phyloP scores from a whole-genome alignment of 92 coral and sea anemone species.

The Plumapathes pennacea region DNA sequence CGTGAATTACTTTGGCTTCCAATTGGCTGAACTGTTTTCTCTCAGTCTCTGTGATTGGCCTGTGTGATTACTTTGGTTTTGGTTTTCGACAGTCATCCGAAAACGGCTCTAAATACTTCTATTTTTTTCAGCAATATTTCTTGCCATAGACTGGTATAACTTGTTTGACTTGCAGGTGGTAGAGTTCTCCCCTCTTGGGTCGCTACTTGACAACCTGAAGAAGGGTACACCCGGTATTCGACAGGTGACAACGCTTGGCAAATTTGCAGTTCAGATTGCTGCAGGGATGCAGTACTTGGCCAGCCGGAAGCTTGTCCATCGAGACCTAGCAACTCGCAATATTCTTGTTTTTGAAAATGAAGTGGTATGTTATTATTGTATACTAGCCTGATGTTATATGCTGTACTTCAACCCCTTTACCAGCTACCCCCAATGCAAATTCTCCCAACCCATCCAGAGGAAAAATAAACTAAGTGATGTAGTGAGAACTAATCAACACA shows the following conservation, averaged over 20 bases:
- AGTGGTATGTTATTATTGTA: conserved; percentile 23
- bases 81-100: no score
- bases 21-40: no score
- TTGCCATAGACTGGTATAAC: no score
- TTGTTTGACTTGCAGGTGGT: conserved; percentile 29
- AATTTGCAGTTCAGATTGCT: conserved; percentile 54
- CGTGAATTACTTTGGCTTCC: no score
- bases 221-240: conserved; percentile 6
- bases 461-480: no score
- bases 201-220: conserved; percentile 22
- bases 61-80: no score
- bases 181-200: conserved; percentile 40
- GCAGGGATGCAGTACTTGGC: conserved; percentile 54
- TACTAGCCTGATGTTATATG: background rate
- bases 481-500: no score
- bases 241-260: conserved; percentile 25
- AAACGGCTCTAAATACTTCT: no score
- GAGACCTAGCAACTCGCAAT: conserved; percentile 52
- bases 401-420: background rate
- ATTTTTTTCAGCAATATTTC: no score
- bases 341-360: conserved; percentile 31
- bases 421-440: no score
- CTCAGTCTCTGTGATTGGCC: no score
- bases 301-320: conserved; percentile 31
- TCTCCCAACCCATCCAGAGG: no score